Evolutionary conservation across 2,888 invertebrate genomes (phyloP), one percentile per base, ranked within the genome.

Genomic region (Thera obeliscata): DNA sequence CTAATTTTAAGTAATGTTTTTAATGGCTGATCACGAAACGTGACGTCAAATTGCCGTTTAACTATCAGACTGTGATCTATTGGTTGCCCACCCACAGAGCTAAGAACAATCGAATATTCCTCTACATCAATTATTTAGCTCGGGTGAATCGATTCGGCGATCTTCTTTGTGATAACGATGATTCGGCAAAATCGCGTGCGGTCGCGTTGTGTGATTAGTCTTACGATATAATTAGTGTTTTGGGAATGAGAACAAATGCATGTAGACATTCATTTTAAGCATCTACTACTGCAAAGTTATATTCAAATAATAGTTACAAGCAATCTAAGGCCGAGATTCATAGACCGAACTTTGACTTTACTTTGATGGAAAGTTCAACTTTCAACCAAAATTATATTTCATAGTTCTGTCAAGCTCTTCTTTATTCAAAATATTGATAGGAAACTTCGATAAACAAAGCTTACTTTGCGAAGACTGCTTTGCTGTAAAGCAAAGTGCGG

Each of bases 161-260:
- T 91, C 76, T 73, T 66, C 87, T 89, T 90, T 88, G 84, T 78
- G 91, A 90, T 91, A 87, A 67, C 56, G 75, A 81, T 89, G 89
- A 89, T 78, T 82, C 73, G 79, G 83, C 87, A 72, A 74, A 84
- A 81, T 67, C 79, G 77, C 81, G 81, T 80, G 78, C 80, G 80
- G 77, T 76, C 78, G 70, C 66, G 75, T 76, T 78, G 82, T 82
- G 78, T 84, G 85, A 87, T 85, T 87, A 83, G 84, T 84, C 82
- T 86, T 84, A 76, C 78, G 74, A 80, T 71, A 74, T 81, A 83
- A 86, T 86, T 84, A 84, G 81, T 56, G 43, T 49, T 56, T 62
- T 56, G 12, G 56, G 46, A 41, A 50, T 12, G 46, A 2, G 11
- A 12, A 8, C 22, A 50, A 50, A 48, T 43, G 6, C 22, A 22